phyloP scores from a whole-genome alignment of 1,140 invertebrate species.

The Anastrepha ludens region DNA sequence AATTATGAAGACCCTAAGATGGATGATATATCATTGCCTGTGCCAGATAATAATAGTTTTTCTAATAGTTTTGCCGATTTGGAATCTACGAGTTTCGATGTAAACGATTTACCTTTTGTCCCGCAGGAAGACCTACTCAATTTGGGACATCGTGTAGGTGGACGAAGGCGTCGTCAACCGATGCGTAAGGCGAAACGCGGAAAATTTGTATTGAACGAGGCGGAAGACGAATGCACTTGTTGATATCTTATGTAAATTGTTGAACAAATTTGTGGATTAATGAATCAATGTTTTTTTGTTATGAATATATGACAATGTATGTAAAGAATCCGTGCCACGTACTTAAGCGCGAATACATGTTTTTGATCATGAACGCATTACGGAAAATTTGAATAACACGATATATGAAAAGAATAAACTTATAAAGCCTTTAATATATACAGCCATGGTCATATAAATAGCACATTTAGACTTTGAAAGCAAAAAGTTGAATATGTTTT shows the following conservation, averaged over 20 bases:
- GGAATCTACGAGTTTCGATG: slow-evolving; percentile 38
- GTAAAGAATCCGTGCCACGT: neutral
- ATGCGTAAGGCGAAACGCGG: slow-evolving; percentile 53
- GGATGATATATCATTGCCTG: neutral
- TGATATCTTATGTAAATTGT: slow-evolving; percentile 5
- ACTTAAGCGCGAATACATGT: neutral
- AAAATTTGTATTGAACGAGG: slow-evolving; percentile 49
- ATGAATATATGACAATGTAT: slow-evolving; percentile 1
- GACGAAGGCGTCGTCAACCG: neutral
- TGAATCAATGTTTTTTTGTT: neutral
- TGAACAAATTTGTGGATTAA: slow-evolving; percentile 1
- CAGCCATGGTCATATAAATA: too few species aligned
- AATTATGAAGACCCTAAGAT: slow-evolving; percentile 1
- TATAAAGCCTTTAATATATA: neutral
- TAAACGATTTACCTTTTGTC: slow-evolving; percentile 53
- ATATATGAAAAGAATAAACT: slow-evolving; percentile 14
- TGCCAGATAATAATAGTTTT: neutral
- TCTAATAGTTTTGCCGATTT: neutral
- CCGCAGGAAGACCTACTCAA: slow-evolving; percentile 56
- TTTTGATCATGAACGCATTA: neutral
- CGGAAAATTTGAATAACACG: slow-evolving; percentile 13
- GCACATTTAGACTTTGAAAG: too few species aligned
- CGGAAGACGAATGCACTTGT: slow-evolving; percentile 38
- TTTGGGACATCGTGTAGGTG: slow-evolving; percentile 53
- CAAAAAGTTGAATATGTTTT: too few species aligned